Percentiles rank a stretch among this genome's conserved stretches.
These are phyloP conservation scores for Cephonodes hylas DNA, from an alignment of 2,888 invertebrate genomes.

Conservation along the genomic window DNA sequence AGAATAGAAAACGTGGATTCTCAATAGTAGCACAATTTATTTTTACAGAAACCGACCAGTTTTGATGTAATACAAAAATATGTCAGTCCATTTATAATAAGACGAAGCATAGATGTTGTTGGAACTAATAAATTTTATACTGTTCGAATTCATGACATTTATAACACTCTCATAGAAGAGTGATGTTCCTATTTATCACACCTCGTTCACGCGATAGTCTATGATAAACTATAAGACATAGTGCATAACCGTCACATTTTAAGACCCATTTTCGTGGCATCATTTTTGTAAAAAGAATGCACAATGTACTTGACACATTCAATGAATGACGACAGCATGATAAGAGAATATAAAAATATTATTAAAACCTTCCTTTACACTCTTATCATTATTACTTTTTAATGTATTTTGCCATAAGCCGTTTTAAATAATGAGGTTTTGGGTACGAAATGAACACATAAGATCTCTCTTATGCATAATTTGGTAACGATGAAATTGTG, in stretches of 20 bases:
- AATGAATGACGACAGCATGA: not conserved
- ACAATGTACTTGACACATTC: not conserved
- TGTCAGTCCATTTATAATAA: not conserved
- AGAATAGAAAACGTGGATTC: too few species aligned
- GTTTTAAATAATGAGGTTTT: not conserved
- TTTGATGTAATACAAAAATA: too few species aligned
- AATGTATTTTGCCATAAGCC: not conserved
- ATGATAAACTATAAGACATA: too few species aligned
- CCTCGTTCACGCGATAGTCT: too few species aligned
- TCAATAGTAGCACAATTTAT: too few species aligned
- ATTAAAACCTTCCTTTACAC: not conserved
- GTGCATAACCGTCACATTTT: too few species aligned
- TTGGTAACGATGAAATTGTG: not conserved
- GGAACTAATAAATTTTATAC: not conserved
- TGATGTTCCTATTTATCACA: not conserved
- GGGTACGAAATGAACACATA: not conserved
- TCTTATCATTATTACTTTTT: constrained; percentile 1
- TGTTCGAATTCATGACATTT: not conserved
- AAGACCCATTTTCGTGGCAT: too few species aligned
- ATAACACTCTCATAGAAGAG: not conserved
- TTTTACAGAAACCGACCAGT: not conserved
- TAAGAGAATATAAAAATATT: not conserved
- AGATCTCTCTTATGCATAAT: not conserved
- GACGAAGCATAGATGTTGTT: not conserved
- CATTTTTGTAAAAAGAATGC: too few species aligned